A percentile compares a stretch with the other conserved stretches of the same genome.
phyloP scores from a whole-genome alignment of 2,113 vertebrate genomes.

The Malurus cyaneus region DNA sequence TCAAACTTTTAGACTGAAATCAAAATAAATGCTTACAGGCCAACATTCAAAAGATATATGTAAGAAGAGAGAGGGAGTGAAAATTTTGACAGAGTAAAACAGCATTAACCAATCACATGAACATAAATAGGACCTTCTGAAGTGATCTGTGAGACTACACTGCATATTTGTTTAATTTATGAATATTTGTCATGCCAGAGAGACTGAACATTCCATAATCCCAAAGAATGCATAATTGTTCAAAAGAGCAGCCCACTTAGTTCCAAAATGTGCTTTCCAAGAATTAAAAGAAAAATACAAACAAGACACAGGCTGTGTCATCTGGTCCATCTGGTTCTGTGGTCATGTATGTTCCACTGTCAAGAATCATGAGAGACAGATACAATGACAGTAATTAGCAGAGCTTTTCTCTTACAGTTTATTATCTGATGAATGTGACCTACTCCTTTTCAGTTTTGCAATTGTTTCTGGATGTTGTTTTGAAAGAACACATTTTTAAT shows the following conservation, averaged over 20 bases:
- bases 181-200: neutral
- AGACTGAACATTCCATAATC: neutral
- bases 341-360: neutral
- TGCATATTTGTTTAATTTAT: neutral
- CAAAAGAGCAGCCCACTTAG: neutral
- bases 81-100: neutral
- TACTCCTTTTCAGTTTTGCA: neutral
- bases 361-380: neutral
- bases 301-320: accelerated
- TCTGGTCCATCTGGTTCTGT: neutral
- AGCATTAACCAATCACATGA: neutral
- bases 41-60: neutral
- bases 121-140: neutral
- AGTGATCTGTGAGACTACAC: neutral
- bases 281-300: neutral
- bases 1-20: neutral
- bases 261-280: neutral
- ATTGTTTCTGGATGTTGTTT: neutral
- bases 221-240: neutral
- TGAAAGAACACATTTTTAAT: neutral
- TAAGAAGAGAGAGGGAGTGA: neutral
- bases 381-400: neutral
- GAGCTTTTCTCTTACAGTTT: neutral
- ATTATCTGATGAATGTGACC: neutral
- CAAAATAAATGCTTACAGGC: neutral